These are phyloP conservation scores for Tragopan temminckii DNA, from an alignment of 2,797 vertebrate species.

Conservation along the genomic window DNA sequence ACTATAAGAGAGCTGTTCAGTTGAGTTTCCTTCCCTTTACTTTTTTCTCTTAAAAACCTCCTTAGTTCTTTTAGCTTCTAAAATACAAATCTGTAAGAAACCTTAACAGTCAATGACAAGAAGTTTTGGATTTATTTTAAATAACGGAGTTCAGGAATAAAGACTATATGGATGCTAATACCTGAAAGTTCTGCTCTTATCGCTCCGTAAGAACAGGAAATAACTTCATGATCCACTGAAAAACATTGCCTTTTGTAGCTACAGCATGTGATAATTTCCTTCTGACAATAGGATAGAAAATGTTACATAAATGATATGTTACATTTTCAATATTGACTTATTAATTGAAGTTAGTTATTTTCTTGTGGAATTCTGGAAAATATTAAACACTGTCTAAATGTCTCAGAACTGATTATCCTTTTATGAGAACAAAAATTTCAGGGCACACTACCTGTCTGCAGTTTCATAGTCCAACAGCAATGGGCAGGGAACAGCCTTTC, in stretches of 20 bases:
- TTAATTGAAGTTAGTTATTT: neutral
- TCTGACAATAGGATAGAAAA: neutral
- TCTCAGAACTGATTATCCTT: neutral
- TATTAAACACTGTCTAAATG: neutral
- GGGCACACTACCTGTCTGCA: neutral
- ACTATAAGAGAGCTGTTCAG: neutral
- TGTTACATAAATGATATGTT: neutral
- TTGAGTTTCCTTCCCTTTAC: rapidly evolving
- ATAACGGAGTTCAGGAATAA: neutral
- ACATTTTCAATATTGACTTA: neutral
- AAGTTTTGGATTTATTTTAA: neutral
- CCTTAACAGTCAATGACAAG: neutral
- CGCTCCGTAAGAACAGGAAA: neutral
- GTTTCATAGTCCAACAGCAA: neutral
- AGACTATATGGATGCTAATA: neutral
- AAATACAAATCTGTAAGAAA: neutral
- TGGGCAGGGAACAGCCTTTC: neutral
- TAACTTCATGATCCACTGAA: neutral
- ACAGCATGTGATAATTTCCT: neutral
- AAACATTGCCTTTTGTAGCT: neutral
- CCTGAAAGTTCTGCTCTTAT: neutral
- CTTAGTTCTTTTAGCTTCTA: neutral
- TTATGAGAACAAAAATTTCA: neutral
- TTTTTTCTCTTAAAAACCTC: neutral
- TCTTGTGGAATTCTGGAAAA: neutral